Percentiles rank a stretch among this genome's conserved stretches.
Evolutionary conservation across 2,113 vertebrate species (phyloP).

Genomic region (Illadopsis cleaveri): DNA sequence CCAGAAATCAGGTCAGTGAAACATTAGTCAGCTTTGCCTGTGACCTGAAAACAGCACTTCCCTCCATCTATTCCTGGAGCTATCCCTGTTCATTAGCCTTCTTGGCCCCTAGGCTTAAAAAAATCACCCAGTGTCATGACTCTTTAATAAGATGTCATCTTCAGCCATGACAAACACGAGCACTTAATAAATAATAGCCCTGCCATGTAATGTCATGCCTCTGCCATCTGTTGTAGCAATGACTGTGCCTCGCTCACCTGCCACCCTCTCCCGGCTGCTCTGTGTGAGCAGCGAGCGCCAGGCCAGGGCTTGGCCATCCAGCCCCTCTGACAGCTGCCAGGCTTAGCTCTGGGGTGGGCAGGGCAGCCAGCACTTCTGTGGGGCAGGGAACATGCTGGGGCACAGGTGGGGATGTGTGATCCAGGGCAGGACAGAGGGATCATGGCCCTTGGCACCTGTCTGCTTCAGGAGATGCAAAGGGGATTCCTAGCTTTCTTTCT

Average conservation of each 20-base stretch:
- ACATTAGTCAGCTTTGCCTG: background rate
- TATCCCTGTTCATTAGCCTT: constrained; percentile 64
- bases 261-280: constrained; percentile 41
- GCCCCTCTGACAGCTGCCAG: background rate
- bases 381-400: background rate
- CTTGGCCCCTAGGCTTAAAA: constrained; percentile 56
- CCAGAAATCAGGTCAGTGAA: background rate
- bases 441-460: fast-evolving
- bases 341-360: background rate
- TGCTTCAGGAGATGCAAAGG: fast-evolving
- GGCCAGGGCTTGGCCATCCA: background rate
- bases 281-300: background rate
- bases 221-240: constrained; percentile 68
- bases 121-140: constrained; percentile 62
- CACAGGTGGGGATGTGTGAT: background rate
- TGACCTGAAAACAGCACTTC: background rate
- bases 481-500: background rate
- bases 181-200: constrained; percentile 63
- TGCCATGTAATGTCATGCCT: constrained; percentile 60
- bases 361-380: background rate
- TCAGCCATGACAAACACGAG: constrained; percentile 66
- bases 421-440: fast-evolving
- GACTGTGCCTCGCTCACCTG: constrained; percentile 53
- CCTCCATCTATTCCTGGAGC: constrained; percentile 51
- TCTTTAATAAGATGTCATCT: constrained; percentile 74